Evolutionary conservation across 2,888 invertebrate species (phyloP).

Genomic region (Nezara viridula): DNA sequence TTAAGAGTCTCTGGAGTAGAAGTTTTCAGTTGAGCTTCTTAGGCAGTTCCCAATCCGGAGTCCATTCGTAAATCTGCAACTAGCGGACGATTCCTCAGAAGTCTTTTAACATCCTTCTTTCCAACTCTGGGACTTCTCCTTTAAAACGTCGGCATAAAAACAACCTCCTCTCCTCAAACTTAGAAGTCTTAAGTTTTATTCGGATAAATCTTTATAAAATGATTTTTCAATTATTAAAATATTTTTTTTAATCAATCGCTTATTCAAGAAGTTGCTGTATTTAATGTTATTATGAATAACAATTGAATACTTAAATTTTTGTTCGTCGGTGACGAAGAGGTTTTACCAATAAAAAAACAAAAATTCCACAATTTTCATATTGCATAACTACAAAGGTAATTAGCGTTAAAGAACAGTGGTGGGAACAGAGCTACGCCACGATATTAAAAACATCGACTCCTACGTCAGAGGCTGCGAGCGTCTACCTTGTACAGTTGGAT

Average conservation of each 20-base stretch:
- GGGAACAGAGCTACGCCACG: no score
- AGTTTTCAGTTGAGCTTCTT: slow-evolving; percentile 46
- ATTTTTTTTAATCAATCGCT: neutral
- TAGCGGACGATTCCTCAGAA: slow-evolving; percentile 18
- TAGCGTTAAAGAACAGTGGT: no score
- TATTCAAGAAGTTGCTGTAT: neutral
- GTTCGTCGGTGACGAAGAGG: no score
- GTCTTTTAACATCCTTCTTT: slow-evolving; percentile 37
- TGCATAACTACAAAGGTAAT: no score
- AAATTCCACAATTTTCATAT: no score
- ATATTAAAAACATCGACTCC: no score
- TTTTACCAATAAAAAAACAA: no score
- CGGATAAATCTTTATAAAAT: neutral
- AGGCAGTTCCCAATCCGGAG: slow-evolving; percentile 29
- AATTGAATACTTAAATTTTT: no score
- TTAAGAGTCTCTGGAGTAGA: neutral
- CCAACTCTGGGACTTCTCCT: slow-evolving; percentile 12
- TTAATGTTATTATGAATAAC: no score
- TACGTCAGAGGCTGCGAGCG: no score
- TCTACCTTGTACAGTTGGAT: no score
- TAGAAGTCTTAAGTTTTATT: neutral
- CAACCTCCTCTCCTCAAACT: neutral
- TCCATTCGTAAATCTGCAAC: slow-evolving; percentile 42
- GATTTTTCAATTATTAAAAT: neutral
- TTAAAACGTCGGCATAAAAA: slow-evolving; percentile 17